Percentiles rank a stretch among this genome's conserved stretches.
Evolutionary conservation across 2,113 vertebrate species (phyloP).

Genomic region (Himantopus leucocephalus): DNA sequence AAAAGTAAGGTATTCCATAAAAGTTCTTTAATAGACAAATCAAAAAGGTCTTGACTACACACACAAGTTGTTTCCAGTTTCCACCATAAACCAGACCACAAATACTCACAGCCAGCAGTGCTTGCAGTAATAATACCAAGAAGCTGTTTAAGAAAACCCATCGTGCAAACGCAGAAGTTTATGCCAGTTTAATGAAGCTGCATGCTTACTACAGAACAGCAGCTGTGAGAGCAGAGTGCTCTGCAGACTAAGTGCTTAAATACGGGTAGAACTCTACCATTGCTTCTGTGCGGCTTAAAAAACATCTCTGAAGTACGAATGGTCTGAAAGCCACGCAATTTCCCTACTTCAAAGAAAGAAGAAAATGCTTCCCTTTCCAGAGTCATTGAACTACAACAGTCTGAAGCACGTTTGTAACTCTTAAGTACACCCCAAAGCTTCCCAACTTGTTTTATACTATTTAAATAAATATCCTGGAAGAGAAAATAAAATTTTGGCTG

Average conservation of each 20-base stretch:
- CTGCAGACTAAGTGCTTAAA: background rate
- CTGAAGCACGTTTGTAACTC: background rate
- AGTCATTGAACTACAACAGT: background rate
- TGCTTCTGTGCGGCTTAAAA: background rate
- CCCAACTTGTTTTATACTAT: background rate
- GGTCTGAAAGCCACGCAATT: background rate
- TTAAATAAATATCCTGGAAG: background rate
- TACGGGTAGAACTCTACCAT: background rate
- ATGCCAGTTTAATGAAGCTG: background rate
- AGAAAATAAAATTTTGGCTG: constrained; percentile 38
- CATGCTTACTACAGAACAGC: background rate
- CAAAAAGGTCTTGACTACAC: no score
- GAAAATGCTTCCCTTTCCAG: background rate
- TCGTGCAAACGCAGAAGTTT: background rate
- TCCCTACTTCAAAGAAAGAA: background rate
- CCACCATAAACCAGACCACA: no score
- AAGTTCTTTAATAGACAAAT: no score
- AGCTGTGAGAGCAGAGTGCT: background rate
- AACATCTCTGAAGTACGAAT: background rate
- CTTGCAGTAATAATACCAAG: background rate
- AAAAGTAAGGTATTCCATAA: no score
- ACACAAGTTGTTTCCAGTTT: no score
- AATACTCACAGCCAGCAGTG: no score
- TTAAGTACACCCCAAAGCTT: background rate
- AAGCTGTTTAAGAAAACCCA: background rate